Evolutionary conservation across 1,140 invertebrate species (phyloP).

Genomic region (Liolophura sinensis): DNA sequence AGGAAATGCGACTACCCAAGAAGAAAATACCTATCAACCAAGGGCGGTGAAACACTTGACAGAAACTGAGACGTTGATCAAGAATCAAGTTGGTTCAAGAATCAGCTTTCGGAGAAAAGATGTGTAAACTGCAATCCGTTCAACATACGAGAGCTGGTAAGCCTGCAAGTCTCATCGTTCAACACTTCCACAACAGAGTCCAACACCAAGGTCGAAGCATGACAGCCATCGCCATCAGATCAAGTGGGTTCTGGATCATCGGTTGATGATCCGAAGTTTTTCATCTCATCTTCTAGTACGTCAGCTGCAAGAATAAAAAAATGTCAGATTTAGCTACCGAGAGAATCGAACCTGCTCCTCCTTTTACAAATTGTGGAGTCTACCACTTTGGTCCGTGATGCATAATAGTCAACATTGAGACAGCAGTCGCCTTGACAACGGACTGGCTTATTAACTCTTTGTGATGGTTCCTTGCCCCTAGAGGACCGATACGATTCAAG

Average conservation of each 20-base stretch:
- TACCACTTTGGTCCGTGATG: background rate
- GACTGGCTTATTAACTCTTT: constrained; percentile 6
- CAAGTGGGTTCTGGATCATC: constrained; percentile 19
- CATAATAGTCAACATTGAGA: no score
- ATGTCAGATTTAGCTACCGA: constrained; percentile 20
- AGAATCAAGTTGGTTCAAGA: no score
- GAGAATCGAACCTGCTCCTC: constrained; percentile 8
- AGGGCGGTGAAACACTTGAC: background rate
- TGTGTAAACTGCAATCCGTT: no score
- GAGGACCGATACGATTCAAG: background rate
- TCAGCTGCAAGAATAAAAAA: constrained; percentile 6
- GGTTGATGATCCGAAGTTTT: background rate
- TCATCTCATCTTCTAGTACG: constrained; percentile 6
- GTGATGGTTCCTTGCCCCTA: background rate
- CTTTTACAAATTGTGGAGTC: constrained; percentile 6
- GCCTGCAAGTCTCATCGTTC: no score
- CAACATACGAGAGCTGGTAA: no score
- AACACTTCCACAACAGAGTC: background rate
- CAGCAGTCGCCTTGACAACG: background rate
- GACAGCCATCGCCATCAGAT: constrained; percentile 12
- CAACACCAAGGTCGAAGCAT: constrained; percentile 12
- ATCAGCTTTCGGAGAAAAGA: no score
- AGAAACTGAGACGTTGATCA: no score
- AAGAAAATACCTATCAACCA: constrained; percentile 8
- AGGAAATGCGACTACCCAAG: constrained; percentile 6